Percentiles rank a stretch among this genome's conserved stretches.
phyloP scores from a whole-genome alignment of 2,888 invertebrate genomes.

The Ashinkailepas kermadecensis region DNA sequence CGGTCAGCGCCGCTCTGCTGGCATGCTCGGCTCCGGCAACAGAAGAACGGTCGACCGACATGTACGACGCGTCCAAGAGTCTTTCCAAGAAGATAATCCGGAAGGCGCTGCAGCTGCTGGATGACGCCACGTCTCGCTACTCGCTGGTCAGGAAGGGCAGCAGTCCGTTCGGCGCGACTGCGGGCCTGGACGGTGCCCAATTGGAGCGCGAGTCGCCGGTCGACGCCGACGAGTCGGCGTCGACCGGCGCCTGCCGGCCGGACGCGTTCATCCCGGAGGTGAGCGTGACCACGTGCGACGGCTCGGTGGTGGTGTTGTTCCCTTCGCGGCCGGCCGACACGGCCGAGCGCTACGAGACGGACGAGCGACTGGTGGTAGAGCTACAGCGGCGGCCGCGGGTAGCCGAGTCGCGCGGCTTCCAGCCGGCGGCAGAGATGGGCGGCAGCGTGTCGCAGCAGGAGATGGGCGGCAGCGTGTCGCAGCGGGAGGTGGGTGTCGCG shows the following conservation, averaged over 20 bases:
- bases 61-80: not conserved
- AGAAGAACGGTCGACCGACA: not conserved
- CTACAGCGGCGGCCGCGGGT: not conserved
- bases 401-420: constrained; percentile 17
- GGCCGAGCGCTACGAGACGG: not conserved
- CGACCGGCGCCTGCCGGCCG: not conserved
- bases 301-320: constrained; percentile 3
- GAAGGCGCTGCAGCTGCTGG: not conserved
- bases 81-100: not conserved
- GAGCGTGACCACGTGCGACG: not conserved
- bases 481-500: not conserved
- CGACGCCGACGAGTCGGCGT: not conserved
- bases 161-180: not conserved
- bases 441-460: not conserved
- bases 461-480: not conserved
- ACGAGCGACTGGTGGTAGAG: not conserved
- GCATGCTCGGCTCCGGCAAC: not conserved
- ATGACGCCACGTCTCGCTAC: not conserved
- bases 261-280: not conserved
- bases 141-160: not conserved
- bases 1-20: not conserved
- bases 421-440: not conserved
- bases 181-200: not conserved
- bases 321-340: not conserved
- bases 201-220: not conserved